Evolutionary conservation across 2,797 vertebrate genomes (phyloP).

Genomic region (Eutrigla gurnardus): DNA sequence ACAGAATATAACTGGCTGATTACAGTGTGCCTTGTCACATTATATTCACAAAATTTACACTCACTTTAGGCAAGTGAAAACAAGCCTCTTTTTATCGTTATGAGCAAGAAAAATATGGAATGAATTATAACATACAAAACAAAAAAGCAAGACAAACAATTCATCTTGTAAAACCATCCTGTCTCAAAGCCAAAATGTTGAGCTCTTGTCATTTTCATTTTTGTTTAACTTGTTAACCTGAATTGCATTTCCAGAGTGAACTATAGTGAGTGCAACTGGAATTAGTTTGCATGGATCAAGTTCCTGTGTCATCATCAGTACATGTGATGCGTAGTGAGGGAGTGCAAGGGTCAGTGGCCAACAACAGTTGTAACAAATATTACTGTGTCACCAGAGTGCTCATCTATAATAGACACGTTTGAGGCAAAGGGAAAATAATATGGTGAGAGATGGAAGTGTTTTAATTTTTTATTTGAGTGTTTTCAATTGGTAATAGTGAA

Average conservation of each 20-base stretch:
- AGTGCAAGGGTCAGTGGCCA: constrained; percentile 44
- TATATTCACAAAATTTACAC: constrained; percentile 13
- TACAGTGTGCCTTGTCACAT: not conserved
- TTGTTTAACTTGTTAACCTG: constrained; percentile 11
- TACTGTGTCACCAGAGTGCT: constrained; percentile 16
- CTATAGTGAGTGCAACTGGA: constrained; percentile 43
- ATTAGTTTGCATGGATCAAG: constrained; percentile 40
- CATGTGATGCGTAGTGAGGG: constrained; percentile 33
- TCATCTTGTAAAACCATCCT: too few species aligned
- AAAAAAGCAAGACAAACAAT: not conserved
- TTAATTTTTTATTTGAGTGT: not conserved
- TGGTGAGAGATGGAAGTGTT: not conserved
- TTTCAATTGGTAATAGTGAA: constrained; percentile 5
- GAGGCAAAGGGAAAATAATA: constrained; percentile 8
- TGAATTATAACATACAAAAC: not conserved
- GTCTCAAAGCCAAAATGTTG: too few species aligned
- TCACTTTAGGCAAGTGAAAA: not conserved
- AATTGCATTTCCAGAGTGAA: constrained; percentile 38
- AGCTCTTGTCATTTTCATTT: not conserved
- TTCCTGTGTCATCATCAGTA: constrained; percentile 52
- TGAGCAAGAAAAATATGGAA: not conserved
- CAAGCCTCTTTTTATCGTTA: not conserved
- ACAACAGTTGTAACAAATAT: constrained; percentile 49
- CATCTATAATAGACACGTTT: constrained; percentile 44
- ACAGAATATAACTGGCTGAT: constrained; percentile 59